These are phyloP conservation scores for Alosa alosa DNA, from an alignment of 2,113 vertebrate genomes.

Conservation along the genomic window DNA sequence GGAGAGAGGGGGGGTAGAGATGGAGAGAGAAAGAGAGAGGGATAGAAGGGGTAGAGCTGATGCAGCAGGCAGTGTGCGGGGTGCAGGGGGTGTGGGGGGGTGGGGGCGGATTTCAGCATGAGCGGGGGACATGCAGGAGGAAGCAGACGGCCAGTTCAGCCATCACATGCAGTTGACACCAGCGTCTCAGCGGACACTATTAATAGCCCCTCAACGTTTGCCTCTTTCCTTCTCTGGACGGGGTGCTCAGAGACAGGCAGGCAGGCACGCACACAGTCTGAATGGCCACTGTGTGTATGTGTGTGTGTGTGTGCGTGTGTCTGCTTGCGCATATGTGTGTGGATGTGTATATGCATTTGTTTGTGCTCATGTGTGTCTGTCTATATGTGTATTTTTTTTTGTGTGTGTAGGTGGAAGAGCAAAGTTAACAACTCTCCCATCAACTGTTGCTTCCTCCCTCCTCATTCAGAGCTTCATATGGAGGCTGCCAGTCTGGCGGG, in stretches of 20 bases:
- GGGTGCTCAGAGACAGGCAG: neutral
- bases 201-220: constrained; percentile 51
- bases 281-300: neutral
- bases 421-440: neutral
- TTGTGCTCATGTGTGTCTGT: neutral
- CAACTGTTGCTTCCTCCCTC: constrained; percentile 34
- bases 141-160: constrained; percentile 42
- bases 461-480: neutral
- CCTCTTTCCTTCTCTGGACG: constrained; percentile 38
- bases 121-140: constrained; percentile 33
- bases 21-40: constrained; percentile 3
- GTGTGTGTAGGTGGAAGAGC: neutral
- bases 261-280: neutral
- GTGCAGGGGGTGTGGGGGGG: neutral
- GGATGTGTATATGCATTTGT: too few species aligned
- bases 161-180: constrained; percentile 55
- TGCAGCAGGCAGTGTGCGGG: too few species aligned
- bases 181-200: constrained; percentile 48
- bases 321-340: too few species aligned
- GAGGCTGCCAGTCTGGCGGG: constrained; percentile 19
- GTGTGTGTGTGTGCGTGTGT: constrained; percentile 3
- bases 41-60: neutral
- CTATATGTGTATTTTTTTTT: neutral
- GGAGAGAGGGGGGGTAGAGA: too few species aligned
- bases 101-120: neutral